Evolutionary conservation across 2,113 vertebrate genomes (phyloP).

Genomic region (Mirza zaza): DNA sequence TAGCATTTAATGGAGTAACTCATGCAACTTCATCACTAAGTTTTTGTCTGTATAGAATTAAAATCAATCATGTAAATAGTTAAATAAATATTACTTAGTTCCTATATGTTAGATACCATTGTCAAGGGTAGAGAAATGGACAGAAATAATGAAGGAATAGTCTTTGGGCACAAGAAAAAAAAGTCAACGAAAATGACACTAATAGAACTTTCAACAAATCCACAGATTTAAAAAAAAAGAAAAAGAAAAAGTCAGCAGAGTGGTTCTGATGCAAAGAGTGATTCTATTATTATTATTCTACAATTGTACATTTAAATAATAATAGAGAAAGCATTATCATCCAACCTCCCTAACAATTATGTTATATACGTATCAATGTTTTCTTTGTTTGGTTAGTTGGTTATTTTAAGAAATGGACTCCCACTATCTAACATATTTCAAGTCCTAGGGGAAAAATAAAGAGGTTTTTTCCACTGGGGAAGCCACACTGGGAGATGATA

Average conservation of each 20-base stretch:
- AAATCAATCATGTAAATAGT: background rate
- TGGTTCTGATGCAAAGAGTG: background rate
- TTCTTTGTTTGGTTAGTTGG: background rate
- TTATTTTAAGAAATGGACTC: background rate
- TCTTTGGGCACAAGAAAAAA: background rate
- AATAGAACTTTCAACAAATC: background rate
- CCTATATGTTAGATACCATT: background rate
- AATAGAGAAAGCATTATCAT: background rate
- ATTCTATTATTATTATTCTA: background rate
- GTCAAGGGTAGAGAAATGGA: background rate
- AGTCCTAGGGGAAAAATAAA: background rate
- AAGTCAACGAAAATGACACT: background rate
- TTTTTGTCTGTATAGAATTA: background rate
- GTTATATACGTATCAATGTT: background rate
- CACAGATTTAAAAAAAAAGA: background rate
- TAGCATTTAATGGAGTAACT: background rate
- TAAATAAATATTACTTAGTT: background rate
- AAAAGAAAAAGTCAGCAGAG: background rate
- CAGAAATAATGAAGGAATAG: background rate
- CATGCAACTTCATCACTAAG: background rate
- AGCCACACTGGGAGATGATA: background rate
- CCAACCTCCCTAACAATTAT: background rate
- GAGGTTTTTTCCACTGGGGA: background rate
- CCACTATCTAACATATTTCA: background rate
- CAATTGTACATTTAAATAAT: background rate